Evolutionary conservation across 2,113 vertebrate species (phyloP).

Genomic region (Hypocryptadius cinnamomeus): DNA sequence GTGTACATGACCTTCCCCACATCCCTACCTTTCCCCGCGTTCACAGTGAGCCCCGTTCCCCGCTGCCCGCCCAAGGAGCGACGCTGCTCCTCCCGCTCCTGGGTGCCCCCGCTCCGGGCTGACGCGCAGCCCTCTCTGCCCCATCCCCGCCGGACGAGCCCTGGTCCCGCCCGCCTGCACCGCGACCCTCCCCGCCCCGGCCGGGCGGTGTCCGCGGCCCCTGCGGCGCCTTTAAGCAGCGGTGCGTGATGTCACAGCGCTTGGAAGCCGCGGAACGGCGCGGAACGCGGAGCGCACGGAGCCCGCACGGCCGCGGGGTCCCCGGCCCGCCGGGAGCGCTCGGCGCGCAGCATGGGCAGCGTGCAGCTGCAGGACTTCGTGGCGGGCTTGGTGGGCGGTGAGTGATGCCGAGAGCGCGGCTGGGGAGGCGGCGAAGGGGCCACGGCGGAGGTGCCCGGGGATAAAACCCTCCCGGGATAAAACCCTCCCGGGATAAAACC

Average conservation of each 20-base stretch:
- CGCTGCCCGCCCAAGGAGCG: rapidly evolving
- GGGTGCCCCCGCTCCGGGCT: rapidly evolving
- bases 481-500: no score
- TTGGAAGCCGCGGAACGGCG: neutral
- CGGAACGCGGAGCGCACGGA: neutral
- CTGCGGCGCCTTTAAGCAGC: neutral
- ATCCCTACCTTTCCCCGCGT: rapidly evolving
- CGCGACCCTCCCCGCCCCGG: neutral
- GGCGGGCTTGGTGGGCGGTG: conserved; percentile 75
- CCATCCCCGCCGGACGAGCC: rapidly evolving
- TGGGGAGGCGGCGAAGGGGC: neutral
- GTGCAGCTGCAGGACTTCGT: conserved; percentile 67
- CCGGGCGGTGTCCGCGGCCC: neutral
- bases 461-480: no score
- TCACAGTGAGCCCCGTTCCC: neutral
- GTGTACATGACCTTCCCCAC: no score
- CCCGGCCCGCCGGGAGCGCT: no score
- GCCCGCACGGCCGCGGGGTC: neutral
- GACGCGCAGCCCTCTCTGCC: neutral
- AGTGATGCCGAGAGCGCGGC: neutral
- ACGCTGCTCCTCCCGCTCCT: neutral
- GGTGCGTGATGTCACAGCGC: neutral
- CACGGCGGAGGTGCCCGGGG: neutral
- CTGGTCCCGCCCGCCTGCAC: neutral
- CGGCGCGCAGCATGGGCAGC: neutral